Evolutionary conservation across 2,797 vertebrate genomes (phyloP), one percentile per base, ranked within the genome.

Genomic region (Loriculus beryllinus): DNA sequence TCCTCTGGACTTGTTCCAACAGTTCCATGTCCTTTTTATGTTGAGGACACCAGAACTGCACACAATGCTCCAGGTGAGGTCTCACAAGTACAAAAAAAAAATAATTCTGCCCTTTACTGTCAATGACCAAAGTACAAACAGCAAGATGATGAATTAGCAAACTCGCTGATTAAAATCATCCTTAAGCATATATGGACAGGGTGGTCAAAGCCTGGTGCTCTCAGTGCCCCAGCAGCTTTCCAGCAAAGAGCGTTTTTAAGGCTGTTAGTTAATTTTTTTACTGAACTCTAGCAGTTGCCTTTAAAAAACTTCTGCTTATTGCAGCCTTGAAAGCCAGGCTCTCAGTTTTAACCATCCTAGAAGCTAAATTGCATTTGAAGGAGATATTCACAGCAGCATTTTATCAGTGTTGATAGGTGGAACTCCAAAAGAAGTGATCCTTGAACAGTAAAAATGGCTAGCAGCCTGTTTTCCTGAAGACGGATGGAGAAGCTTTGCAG

Each of bases 171-270:
- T 63, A 57, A 70, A 51, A 68, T 16, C n/a, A 28, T 12, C 37
- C 10, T 74, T 51, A n/a, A 39, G 7, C 33, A 2, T 35, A 8
- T 4, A 18, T 33, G 25, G 37, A 35, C 21, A 26, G 17, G 19
- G 9, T 42, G 26, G 11, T 64, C 25, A 74, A 69, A 75, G 62
- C n/a, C 28, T 45, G 52, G 35, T 1, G 4, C 14, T 3, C 16
- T 75, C 26, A 10, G 12, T 39, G 48, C 15, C 74, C 39, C 22
- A 33, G 2, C 39, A 51, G 22, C 69, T 48, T 65, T 77, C 29
- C 25, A 56, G 40, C 6, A 19, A 33, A 0, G 1, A 42, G 40
- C 9, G 5, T 0, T 0, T 0, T 0, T 42, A 33, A 47, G 29
- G 49, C 49, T 40, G 22, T 8, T 25, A 31, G 39, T 76, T 7